These are phyloP conservation scores for Zootermopsis nevadensis DNA, from an alignment of 2,888 invertebrate species.

Conservation along the genomic window DNA sequence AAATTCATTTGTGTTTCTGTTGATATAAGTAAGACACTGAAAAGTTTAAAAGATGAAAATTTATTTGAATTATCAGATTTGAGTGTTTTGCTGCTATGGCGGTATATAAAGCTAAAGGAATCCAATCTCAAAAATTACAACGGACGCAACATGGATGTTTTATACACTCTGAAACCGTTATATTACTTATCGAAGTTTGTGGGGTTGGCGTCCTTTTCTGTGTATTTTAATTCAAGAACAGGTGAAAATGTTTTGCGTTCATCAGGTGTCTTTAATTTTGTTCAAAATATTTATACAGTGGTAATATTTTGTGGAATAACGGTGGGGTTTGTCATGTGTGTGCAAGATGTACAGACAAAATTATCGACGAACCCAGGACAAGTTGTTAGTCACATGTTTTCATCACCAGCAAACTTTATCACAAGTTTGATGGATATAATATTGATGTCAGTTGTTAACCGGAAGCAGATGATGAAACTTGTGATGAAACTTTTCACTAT, in stretches of 20 bases:
- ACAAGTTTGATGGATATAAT: neutral
- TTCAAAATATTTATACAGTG: neutral
- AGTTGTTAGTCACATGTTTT: conserved; percentile 5
- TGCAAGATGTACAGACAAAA: neutral
- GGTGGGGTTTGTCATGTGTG: conserved; percentile 6
- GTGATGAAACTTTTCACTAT: neutral
- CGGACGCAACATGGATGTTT: neutral
- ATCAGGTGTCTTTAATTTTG: neutral
- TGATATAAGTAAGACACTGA: too few relatives aligned
- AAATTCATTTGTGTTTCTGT: too few relatives aligned
- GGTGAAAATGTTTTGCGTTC: neutral
- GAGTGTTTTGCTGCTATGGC: too few relatives aligned
- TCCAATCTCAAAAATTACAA: too few relatives aligned
- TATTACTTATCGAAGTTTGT: neutral
- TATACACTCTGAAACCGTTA: neutral
- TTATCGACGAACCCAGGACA: neutral
- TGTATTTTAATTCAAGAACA: neutral
- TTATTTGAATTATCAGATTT: too few relatives aligned
- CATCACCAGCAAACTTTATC: conserved; percentile 12
- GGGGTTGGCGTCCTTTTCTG: neutral
- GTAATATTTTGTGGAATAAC: neutral
- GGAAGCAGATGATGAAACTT: neutral
- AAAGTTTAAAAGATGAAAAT: too few relatives aligned
- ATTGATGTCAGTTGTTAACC: neutral
- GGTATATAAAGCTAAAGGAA: too few relatives aligned